These are phyloP conservation scores for Sparidentex hasta DNA, from an alignment of 2,797 vertebrate species.

Conservation along the genomic window DNA sequence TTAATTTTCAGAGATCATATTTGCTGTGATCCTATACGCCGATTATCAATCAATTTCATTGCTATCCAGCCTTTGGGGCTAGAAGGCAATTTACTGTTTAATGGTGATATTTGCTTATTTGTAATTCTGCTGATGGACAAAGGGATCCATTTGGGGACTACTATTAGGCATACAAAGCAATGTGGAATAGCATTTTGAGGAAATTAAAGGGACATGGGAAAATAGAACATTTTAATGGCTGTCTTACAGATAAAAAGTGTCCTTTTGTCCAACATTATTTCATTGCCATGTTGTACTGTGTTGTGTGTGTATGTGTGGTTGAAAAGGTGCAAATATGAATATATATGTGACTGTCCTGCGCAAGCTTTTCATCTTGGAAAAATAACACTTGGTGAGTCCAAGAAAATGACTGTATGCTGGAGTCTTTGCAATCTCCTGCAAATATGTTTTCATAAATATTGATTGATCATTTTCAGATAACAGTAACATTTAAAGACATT, in stretches of 20 bases:
- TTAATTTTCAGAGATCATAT: slow-evolving; percentile 78
- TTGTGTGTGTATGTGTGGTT: neutral
- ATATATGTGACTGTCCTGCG: neutral
- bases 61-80: slow-evolving; percentile 57
- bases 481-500: no score
- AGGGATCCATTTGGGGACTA: slow-evolving; percentile 33
- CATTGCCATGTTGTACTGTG: neutral
- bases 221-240: slow-evolving; percentile 49
- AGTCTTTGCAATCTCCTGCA: neutral
- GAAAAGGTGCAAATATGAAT: neutral
- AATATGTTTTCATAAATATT: neutral
- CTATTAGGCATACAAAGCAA: slow-evolving; percentile 42
- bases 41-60: slow-evolving; percentile 78
- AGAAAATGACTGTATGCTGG: no score
- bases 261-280: neutral
- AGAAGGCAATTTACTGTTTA: slow-evolving; percentile 71
- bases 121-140: slow-evolving; percentile 71
- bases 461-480: no score
- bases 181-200: slow-evolving; percentile 40
- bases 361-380: neutral
- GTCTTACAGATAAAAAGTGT: slow-evolving; percentile 20
- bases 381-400: neutral
- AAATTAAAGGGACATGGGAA: slow-evolving; percentile 52
- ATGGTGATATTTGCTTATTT: slow-evolving; percentile 74
- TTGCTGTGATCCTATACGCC: slow-evolving; percentile 66